Evolutionary conservation across 2,113 vertebrate genomes (phyloP).

Genomic region (rabbit (Oryctolagus cuniculus)): mOryCun1.1 NC_091435.1:18917001-18917500

Average conservation of each 20-base stretch:
- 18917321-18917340: conserved; percentile 72
- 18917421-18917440: conserved; percentile 62
- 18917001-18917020: too few species aligned
- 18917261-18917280: conserved; percentile 77
- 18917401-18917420: conserved; percentile 56
- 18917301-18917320: conserved; percentile 70
- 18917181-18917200: too few species aligned
- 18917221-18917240: conserved; percentile 82
- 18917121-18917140: conserved; percentile 1
- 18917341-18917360: conserved; percentile 73
- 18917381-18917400: conserved; percentile 70
- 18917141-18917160: conserved; percentile 25
- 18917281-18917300: conserved; percentile 56
- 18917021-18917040: too few species aligned
- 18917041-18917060: too few species aligned
- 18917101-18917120: conserved; percentile 5
- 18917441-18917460: conserved; percentile 52
- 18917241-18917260: conserved; percentile 72
- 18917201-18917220: conserved; percentile 65
- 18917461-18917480: conserved; percentile 75
- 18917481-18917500: conserved; percentile 6
- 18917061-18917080: conserved; percentile 15
- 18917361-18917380: conserved; percentile 67
- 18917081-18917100: conserved; percentile 37
- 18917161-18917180: too few species aligned